Evolutionary conservation across 1,140 invertebrate species (phyloP).

Genomic region (Bombus confusus): DNA sequence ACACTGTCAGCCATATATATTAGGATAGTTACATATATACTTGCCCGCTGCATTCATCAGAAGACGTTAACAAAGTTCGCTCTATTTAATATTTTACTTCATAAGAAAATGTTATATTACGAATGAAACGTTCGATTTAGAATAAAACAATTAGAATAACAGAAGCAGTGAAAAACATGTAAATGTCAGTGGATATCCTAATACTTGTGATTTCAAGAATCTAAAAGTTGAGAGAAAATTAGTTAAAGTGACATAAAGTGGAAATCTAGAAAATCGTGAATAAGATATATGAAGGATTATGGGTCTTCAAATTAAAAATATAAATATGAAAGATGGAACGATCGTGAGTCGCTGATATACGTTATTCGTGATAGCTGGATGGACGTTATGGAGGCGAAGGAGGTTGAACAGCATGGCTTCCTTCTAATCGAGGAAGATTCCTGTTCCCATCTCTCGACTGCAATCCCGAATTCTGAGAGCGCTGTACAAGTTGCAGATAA

Average conservation of each 20-base stretch:
- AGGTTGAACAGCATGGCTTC: neutral
- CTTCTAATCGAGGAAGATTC: neutral
- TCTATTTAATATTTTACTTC: neutral
- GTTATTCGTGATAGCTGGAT: neutral
- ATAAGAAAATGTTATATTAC: no score
- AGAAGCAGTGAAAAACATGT: neutral
- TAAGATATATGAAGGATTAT: neutral
- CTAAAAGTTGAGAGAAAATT: no score
- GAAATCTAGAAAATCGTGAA: neutral
- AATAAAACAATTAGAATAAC: neutral
- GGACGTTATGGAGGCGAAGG: neutral
- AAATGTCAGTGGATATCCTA: neutral
- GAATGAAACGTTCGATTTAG: no score
- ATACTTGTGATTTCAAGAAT: neutral
- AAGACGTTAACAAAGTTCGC: no score
- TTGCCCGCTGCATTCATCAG: no score
- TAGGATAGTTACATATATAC: no score
- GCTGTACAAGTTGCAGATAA: slow-evolving; percentile 39
- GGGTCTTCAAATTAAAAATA: neutral
- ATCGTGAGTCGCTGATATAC: neutral
- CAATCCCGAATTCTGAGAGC: neutral
- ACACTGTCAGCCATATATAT: no score
- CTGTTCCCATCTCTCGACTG: neutral
- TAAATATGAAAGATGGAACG: neutral
- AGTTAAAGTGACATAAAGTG: no score